Conservation (phyloP, 2,888 invertebrate species). For the Lasioglossum leucozonium region DNA sequence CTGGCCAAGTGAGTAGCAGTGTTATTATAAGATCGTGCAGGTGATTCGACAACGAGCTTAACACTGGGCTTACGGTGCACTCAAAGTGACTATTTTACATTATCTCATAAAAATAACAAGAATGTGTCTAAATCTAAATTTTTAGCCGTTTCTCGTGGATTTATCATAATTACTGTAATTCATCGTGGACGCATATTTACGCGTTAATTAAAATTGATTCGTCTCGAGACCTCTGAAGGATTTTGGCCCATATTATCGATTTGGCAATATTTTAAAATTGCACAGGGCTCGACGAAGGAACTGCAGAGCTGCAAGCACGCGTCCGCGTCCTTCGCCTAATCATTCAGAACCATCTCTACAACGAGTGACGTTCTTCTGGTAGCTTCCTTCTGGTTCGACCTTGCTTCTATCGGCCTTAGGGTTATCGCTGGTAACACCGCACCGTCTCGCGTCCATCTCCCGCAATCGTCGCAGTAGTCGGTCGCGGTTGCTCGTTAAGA, state of each 20-base stretch:
- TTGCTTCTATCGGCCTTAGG: conserved; percentile 70
- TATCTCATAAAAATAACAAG: background rate
- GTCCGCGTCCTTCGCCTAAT: background rate
- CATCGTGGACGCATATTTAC: background rate
- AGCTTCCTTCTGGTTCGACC: conserved; percentile 49
- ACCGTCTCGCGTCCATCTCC: conserved; percentile 16
- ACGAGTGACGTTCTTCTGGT: conserved; percentile 2
- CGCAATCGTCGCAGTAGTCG: conserved; percentile 20
- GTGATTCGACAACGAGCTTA: background rate
- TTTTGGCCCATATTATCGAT: too few species aligned
- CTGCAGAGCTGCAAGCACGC: background rate
- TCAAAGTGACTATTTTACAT: too few species aligned
- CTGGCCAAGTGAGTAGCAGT: conserved; percentile 78
- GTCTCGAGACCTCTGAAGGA: background rate
- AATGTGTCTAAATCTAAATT: background rate
- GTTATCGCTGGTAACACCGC: conserved; percentile 72
- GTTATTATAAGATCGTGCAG: background rate
- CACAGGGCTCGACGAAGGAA: background rate
- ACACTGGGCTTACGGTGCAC: background rate
- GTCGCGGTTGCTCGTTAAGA: conserved; percentile 34
- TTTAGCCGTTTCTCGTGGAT: background rate
- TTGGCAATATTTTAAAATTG: background rate
- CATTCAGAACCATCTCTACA: conserved; percentile 23
- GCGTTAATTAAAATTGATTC: background rate
- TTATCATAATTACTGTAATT: background rate